A percentile compares a stretch with the other conserved stretches of the same genome.
Evolutionary conservation across 2,113 vertebrate species (phyloP).

Genomic region (Istiophorus platypterus): DNA sequence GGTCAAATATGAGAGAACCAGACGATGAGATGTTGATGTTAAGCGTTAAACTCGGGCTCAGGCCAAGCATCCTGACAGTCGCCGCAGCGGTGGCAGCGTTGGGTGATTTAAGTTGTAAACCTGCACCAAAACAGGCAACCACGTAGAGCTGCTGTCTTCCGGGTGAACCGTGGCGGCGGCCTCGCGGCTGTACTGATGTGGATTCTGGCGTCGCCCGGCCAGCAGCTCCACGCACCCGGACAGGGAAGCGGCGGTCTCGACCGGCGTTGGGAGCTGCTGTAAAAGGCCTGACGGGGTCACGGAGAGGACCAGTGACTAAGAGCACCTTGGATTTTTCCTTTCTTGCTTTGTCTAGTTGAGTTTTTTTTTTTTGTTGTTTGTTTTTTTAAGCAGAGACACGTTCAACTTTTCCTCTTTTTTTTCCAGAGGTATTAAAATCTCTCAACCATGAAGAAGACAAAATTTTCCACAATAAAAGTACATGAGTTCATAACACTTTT

Average conservation of each 20-base stretch:
- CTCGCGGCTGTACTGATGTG: background rate
- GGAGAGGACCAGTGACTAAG: too few species aligned
- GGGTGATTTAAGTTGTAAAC: background rate
- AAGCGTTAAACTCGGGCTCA: background rate
- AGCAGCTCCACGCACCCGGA: background rate
- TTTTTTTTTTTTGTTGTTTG: background rate
- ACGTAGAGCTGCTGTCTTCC: background rate
- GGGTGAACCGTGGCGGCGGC: background rate
- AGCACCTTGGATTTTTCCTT: background rate
- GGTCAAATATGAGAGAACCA: background rate
- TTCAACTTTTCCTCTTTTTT: background rate
- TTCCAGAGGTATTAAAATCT: too few species aligned
- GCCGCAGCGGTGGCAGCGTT: background rate
- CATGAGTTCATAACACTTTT: background rate
- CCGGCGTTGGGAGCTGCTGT: background rate
- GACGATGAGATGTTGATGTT: conserved; percentile 2
- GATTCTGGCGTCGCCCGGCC: conserved; percentile 3
- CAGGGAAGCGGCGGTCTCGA: background rate
- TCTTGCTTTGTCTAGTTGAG: too few species aligned
- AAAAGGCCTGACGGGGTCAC: too few species aligned
- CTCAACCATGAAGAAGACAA: background rate
- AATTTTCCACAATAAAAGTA: too few species aligned
- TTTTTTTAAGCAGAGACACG: background rate
- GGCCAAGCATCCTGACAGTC: background rate
- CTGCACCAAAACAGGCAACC: background rate